These are phyloP conservation scores for Chaetodon trifasciatus DNA, from an alignment of 2,797 vertebrate species.

Conservation along the genomic window DNA sequence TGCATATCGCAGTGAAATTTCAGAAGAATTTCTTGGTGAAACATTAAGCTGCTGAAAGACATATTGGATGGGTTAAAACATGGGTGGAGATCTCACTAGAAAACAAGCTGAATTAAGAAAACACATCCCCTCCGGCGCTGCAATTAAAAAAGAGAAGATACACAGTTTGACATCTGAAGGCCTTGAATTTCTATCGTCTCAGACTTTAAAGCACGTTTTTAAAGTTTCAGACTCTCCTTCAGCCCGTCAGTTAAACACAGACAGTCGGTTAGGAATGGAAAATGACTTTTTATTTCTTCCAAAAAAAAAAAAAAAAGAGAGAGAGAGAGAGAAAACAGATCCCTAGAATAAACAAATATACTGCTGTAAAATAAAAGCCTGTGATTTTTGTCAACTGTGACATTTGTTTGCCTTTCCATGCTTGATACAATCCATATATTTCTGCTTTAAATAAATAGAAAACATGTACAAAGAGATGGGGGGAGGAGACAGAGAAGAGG, in stretches of 20 bases:
- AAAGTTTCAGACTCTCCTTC: not conserved
- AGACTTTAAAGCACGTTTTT: constrained; percentile 10
- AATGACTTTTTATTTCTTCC: constrained; percentile 87
- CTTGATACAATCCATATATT: constrained; percentile 86
- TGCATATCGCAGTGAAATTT: not conserved
- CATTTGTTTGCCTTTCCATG: constrained; percentile 80
- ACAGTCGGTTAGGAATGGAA: constrained; percentile 81
- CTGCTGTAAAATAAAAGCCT: constrained; percentile 85
- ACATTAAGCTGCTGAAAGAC: not conserved
- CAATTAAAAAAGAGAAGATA: constrained; percentile 35
- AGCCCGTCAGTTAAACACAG: constrained; percentile 9
- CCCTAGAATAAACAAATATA: constrained; percentile 80
- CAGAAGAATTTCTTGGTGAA: not conserved
- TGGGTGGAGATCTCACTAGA: not conserved
- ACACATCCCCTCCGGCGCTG: not conserved
- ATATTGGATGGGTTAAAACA: constrained; percentile 4
- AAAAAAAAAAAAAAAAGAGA: constrained; percentile 66
- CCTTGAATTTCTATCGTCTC: constrained; percentile 12
- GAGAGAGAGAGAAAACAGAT: constrained; percentile 67
- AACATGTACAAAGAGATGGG: constrained; percentile 84
- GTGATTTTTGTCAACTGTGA: constrained; percentile 76
- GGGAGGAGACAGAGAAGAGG: constrained; percentile 43
- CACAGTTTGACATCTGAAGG: constrained; percentile 9
- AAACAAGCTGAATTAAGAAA: not conserved
- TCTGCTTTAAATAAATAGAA: constrained; percentile 89